These are phyloP conservation scores for Alviniconcha strummeri DNA, from an alignment of 2,888 invertebrate genomes.

Conservation along the genomic window DNA sequence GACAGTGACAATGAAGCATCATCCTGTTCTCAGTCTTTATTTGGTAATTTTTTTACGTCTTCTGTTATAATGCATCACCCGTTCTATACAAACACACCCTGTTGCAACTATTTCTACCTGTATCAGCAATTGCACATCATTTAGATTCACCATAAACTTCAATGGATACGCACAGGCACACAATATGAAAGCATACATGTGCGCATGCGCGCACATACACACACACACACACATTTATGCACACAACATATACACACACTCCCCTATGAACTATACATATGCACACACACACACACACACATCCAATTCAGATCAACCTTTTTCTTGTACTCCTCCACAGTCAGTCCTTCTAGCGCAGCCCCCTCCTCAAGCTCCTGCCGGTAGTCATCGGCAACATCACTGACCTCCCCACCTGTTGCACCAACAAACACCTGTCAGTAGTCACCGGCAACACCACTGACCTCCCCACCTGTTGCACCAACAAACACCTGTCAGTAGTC, in stretches of 20 bases:
- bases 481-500: slow-evolving; percentile 12
- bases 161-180: too few species aligned
- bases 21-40: not conserved
- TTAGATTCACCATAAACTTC: too few species aligned
- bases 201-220: not conserved
- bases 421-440: slow-evolving; percentile 37
- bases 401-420: slow-evolving; percentile 17
- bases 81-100: too few species aligned
- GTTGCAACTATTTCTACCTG: too few species aligned
- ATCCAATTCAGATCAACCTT: slow-evolving; percentile 38
- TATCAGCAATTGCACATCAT: too few species aligned
- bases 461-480: slow-evolving; percentile 6
- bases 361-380: slow-evolving; percentile 40
- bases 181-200: not conserved
- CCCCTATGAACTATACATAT: not conserved
- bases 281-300: slow-evolving; percentile 1
- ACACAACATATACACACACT: not conserved
- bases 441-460: slow-evolving; percentile 33
- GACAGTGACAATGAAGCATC: not conserved
- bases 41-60: too few species aligned
- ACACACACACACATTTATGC: not conserved
- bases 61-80: too few species aligned
- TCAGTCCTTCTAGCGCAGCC: slow-evolving; percentile 44
- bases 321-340: slow-evolving; percentile 42
- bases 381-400: slow-evolving; percentile 37